Base-by-base conservation (phyloP, 2,797 vertebrate genomes). In the Cheirogaleus major region DNA sequence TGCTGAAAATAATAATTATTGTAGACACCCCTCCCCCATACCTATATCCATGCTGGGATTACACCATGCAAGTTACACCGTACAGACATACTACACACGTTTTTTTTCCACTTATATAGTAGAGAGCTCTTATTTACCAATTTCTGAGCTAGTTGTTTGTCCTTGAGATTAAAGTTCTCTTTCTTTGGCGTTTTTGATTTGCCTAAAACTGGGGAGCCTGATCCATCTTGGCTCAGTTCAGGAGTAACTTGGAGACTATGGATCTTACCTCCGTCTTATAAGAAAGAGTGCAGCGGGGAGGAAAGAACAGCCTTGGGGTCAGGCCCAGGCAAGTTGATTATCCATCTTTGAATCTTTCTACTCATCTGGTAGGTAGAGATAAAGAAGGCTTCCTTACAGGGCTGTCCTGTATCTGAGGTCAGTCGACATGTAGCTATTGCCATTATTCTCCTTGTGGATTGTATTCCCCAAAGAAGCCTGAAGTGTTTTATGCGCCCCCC, bases 151-250 rank as follows among this genome's bases (percentile, higher is more conserved):
- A 88, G 50, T n/a, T 25, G 7, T 67, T 95, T 20, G 1, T n/a
- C 52, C 18, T 84, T 82, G 30, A 89, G 25, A 73, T 86, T 72
- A 67, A 86, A 81, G 69, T 87, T 95, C 59, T 81, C 43, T 89
- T 43, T 80, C 45, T 76, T 92, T 57, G n/a, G 2, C 50, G 20
- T 84, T 73, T 91, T 69, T 72, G 1, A 41, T 94, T 92, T 96
- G 78, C 14, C 41, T 80, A 18, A 87, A 63, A 17, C 23, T 59
- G 50, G 57, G 32, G 27, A 82, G 8, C 30, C 52, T 81, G 12
- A 41, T 83, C 30, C 13, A 35, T 76, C 10, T 50, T 57, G 61
- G 61, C 43, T 82, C 25, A 73, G 18, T 27, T 81, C 20, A 81
- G 81, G 43, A 93, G 32, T 88, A 79, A 63, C 38, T 48, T 85